A percentile compares a stretch with the other conserved stretches of the same genome.
Evolutionary conservation across 1,140 invertebrate species (phyloP).

Genomic region (Drosophila nannoptera): DNA sequence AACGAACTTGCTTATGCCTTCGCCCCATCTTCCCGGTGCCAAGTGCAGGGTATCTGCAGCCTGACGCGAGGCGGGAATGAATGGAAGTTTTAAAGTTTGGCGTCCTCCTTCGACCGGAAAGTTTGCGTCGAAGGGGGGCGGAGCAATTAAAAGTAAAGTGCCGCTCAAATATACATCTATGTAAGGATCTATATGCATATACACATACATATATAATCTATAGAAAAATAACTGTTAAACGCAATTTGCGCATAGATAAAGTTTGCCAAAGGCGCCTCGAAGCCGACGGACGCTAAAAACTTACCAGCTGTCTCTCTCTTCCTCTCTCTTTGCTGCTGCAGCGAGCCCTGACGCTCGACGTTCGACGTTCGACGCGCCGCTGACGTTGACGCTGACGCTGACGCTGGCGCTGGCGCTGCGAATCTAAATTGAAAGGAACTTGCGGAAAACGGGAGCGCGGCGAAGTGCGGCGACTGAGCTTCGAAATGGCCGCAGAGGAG

Average conservation of each 20-base stretch:
- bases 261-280: not conserved
- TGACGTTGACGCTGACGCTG: constrained; percentile 18
- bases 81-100: not conserved
- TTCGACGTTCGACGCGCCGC: not conserved
- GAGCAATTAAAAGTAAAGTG: constrained; percentile 4
- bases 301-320: constrained; percentile 27
- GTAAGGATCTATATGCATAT: no score
- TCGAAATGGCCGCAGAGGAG: constrained; percentile 13
- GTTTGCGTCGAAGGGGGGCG: not conserved
- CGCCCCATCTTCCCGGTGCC: no score
- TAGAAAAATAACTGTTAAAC: constrained; percentile 4
- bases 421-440: constrained; percentile 24
- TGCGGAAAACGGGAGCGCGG: not conserved
- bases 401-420: constrained; percentile 1
- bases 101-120: not conserved
- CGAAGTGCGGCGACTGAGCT: not conserved
- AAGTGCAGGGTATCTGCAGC: no score
- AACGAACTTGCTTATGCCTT: no score
- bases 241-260: constrained; percentile 18
- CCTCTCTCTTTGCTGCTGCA: constrained; percentile 21
- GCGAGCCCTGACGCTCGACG: constrained; percentile 1
- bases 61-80: not conserved
- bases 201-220: not conserved
- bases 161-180: not conserved
- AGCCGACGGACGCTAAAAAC: constrained; percentile 8